Percentiles rank a stretch among this genome's conserved stretches.
phyloP scores from a whole-genome alignment of 2,797 vertebrate genomes.

The Chromis chromis region DNA sequence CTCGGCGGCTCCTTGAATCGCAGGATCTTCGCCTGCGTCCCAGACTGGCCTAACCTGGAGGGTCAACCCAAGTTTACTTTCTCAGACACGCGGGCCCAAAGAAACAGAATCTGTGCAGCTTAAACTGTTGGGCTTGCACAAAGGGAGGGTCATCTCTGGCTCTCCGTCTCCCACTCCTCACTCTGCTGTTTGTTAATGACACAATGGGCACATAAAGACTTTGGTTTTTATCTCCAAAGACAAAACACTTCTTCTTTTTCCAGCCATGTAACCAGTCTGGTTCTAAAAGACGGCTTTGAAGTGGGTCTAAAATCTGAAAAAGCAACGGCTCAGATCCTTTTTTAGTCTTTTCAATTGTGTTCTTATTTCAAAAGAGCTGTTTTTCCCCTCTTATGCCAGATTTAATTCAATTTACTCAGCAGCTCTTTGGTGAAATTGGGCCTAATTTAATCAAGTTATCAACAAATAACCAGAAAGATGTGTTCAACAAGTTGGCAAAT shows the following conservation, averaged over 20 bases:
- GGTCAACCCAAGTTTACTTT: constrained; percentile 91
- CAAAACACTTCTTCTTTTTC: constrained; percentile 28
- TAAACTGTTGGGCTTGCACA: constrained; percentile 83
- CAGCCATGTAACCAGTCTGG: constrained; percentile 59
- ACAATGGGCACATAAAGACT: constrained; percentile 68
- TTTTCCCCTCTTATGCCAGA: neutral
- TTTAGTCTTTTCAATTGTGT: neutral
- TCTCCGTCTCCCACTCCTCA: constrained; percentile 58
- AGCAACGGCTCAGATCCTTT: neutral
- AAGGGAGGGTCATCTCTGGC: constrained; percentile 73
- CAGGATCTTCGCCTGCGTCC: constrained; percentile 77
- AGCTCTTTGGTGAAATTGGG: neutral
- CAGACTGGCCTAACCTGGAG: constrained; percentile 88
- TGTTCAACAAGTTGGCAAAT: neutral
- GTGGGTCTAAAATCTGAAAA: constrained; percentile 12
- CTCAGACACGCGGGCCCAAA: constrained; percentile 86
- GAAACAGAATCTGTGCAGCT: constrained; percentile 87
- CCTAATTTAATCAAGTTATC: constrained; percentile 2
- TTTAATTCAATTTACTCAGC: neutral
- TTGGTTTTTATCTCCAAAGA: constrained; percentile 58
- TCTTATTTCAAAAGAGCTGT: neutral
- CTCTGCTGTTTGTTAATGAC: constrained; percentile 64
- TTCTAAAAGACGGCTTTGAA: constrained; percentile 44
- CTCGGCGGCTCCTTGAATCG: constrained; percentile 70
- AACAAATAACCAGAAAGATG: neutral